These are phyloP conservation scores for Amphipyra berbera DNA, from an alignment of 2,888 invertebrate genomes.

Conservation along the genomic window DNA sequence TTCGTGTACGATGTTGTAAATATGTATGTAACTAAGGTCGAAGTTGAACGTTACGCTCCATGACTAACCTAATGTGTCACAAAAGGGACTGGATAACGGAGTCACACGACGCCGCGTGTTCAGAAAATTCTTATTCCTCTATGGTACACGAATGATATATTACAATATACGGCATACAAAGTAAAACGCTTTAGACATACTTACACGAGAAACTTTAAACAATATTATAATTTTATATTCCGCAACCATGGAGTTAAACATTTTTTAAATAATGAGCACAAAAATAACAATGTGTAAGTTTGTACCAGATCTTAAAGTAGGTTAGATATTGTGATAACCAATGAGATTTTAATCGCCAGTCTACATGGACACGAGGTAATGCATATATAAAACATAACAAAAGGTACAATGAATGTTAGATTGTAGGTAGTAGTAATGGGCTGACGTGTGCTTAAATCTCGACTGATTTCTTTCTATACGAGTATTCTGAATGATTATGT, in stretches of 20 bases:
- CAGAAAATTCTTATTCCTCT: conserved; percentile 38
- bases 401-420: conserved; percentile 88
- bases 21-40: conserved; percentile 83
- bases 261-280: conserved; percentile 79
- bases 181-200: conserved; percentile 62
- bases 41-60: conserved; percentile 80
- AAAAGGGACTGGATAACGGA: conserved; percentile 65
- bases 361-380: conserved; percentile 73
- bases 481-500: conserved; percentile 68
- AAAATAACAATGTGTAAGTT: conserved; percentile 84
- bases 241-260: conserved; percentile 66
- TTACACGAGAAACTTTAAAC: conserved; percentile 54
- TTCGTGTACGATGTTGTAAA: conserved; percentile 87
- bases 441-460: conserved; percentile 80
- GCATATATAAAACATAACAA: conserved; percentile 80
- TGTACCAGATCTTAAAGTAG: conserved; percentile 87
- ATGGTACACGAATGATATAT: conserved; percentile 55
- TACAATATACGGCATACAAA: conserved; percentile 60
- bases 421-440: conserved; percentile 75
- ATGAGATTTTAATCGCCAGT: conserved; percentile 87
- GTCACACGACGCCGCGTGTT: conserved; percentile 38
- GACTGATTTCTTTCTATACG: conserved; percentile 75
- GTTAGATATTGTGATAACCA: conserved; percentile 88
- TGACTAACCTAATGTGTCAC: conserved; percentile 80
- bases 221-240: conserved; percentile 56